Conservation (phyloP, 1,140 invertebrate genomes). For the Sitobion miscanthi region DNA sequence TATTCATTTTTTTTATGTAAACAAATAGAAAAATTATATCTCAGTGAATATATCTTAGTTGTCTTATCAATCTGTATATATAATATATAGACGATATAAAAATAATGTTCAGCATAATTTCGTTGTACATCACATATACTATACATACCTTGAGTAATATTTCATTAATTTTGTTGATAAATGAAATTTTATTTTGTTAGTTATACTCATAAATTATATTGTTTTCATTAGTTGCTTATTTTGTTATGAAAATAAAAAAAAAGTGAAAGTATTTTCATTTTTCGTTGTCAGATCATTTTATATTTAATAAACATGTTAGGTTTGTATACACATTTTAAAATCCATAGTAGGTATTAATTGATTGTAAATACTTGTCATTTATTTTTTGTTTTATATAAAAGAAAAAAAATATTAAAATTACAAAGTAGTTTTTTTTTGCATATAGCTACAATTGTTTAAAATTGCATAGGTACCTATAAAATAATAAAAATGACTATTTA, state of each 20-base stretch:
- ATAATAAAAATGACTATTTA: constrained; percentile 3
- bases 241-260: background rate
- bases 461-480: background rate
- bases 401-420: background rate
- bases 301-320: background rate
- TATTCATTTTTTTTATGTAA: constrained; percentile 31
- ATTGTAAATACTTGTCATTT: background rate
- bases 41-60: background rate
- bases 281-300: background rate
- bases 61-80: background rate
- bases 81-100: background rate
- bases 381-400: background rate
- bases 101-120: background rate
- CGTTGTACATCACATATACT: background rate
- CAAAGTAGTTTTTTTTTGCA: background rate
- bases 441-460: background rate
- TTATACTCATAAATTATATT: background rate
- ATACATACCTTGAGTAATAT: background rate
- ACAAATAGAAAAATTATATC: background rate
- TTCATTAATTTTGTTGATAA: background rate
- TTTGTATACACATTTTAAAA: background rate
- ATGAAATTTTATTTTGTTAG: background rate
- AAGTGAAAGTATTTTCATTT: background rate
- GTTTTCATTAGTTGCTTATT: background rate
- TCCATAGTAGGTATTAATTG: background rate